Conservation (phyloP, 1,140 invertebrate genomes). For the Drosophila pseudoananassae region DNA sequence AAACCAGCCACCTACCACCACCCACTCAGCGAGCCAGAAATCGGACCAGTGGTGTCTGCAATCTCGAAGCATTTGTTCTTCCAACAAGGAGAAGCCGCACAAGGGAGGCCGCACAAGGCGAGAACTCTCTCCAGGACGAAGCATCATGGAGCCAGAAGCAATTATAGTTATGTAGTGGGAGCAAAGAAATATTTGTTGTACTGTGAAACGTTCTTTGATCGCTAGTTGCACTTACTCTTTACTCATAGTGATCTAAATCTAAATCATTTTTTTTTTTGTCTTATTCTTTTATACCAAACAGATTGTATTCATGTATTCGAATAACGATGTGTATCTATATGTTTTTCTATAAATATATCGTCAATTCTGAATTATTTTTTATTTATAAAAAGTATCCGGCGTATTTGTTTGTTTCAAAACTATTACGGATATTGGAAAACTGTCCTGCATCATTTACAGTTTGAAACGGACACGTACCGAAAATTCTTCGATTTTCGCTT, state of each 20-base stretch:
- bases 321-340: slow-evolving; percentile 70
- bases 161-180: slow-evolving; percentile 16
- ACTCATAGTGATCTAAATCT: slow-evolving; percentile 39
- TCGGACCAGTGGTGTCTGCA: slow-evolving; percentile 33
- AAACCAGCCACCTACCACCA: slow-evolving; percentile 9
- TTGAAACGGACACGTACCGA: no score
- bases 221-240: slow-evolving; percentile 48
- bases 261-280: slow-evolving; percentile 55
- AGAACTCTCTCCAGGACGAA: slow-evolving; percentile 4
- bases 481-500: no score
- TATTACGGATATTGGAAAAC: no score
- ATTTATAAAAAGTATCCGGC: no score
- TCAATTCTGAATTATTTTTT: not conserved
- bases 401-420: no score
- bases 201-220: slow-evolving; percentile 52
- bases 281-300: slow-evolving; percentile 67
- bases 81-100: slow-evolving; percentile 16
- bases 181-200: slow-evolving; percentile 60
- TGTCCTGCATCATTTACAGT: no score
- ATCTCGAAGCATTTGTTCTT: slow-evolving; percentile 50
- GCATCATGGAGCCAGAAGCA: slow-evolving; percentile 8
- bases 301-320: slow-evolving; percentile 65
- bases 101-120: slow-evolving; percentile 14
- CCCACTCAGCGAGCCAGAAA: slow-evolving; percentile 11
- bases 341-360: slow-evolving; percentile 53